A percentile compares a stretch with the other conserved stretches of the same genome.
These are phyloP conservation scores for Nomada fucata DNA, from an alignment of 2,888 invertebrate genomes.

Conservation along the genomic window DNA sequence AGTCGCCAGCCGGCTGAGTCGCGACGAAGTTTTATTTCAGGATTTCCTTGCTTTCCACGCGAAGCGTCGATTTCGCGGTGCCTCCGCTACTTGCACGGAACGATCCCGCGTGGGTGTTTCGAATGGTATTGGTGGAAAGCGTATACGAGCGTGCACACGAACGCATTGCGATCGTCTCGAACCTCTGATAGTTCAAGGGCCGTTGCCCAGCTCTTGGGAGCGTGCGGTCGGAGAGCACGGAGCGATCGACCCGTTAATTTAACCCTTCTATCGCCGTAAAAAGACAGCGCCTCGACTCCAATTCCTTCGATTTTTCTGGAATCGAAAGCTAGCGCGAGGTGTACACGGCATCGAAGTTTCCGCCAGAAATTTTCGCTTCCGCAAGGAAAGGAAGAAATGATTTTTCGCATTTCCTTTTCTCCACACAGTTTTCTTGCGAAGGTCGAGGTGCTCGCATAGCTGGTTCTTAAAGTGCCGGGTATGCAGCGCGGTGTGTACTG, in stretches of 20 bases:
- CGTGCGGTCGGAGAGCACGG: constrained; percentile 47
- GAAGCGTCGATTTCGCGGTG: constrained; percentile 44
- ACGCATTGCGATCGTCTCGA: constrained; percentile 23
- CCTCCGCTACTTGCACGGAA: constrained; percentile 42
- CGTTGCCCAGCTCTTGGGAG: neutral
- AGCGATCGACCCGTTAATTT: constrained; percentile 53
- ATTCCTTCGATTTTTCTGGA: neutral
- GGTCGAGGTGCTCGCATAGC: constrained; percentile 15
- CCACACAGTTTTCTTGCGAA: neutral
- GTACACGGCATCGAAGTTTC: neutral
- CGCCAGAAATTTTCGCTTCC: neutral
- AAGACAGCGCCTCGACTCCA: constrained; percentile 5
- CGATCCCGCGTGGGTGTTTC: constrained; percentile 60
- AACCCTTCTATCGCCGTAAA: constrained; percentile 44
- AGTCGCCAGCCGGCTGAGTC: neutral
- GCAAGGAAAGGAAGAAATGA: too few relatives aligned
- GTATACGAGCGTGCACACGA: constrained; percentile 13
- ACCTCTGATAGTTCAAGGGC: constrained; percentile 33
- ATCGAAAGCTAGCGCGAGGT: too few relatives aligned
- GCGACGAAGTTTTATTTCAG: constrained; percentile 28
- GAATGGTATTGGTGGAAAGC: constrained; percentile 60
- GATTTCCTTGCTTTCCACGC: constrained; percentile 28
- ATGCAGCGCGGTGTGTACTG: constrained; percentile 4
- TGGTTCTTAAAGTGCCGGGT: neutral
- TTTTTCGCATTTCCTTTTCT: neutral